Base-by-base conservation (phyloP, 2,888 invertebrate species). In the Thera britannica region DNA sequence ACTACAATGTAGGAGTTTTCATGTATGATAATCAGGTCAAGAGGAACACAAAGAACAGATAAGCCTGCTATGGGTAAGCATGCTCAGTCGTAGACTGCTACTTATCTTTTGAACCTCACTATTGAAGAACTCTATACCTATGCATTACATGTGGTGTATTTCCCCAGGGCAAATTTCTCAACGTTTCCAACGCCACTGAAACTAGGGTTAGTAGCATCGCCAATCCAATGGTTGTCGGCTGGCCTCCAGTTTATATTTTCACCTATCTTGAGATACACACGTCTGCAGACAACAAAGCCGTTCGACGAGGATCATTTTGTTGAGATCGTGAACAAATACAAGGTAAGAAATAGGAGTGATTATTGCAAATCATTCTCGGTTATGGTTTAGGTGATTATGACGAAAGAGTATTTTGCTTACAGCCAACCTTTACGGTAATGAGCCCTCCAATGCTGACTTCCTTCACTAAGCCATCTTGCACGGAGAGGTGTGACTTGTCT, bases 161-260 rank as follows among this genome's bases (percentile, higher is more conserved):
- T 2, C 4, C 0, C 23, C 38, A 56, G 62, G 56, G 7, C 34
- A 46, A 36, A 55, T 48, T 81, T 67, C 59, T 74, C 70, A 0
- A 72, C 75, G 6, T 88, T 88, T 57, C 89, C 88, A 0, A 74
- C 77, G 0, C 88, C 88, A 2, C 80, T 81, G 0, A 72, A 71
- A 3, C 69, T 83, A 73, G 71, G 74, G 1, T 55, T 89, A 46
- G 64, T 87, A 2, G 75, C 77, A 0, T 80, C 89, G 2, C 86
- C 89, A 0, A 60, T 89, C 2, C 88, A 88, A 58, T 89, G 89
- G 89, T 41, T 88, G 59, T 83, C 88, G 1, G 83, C 85, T 0
- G 68, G 82, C 2, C 63, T 83, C 11, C 77, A 79, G 54, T 86
- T 76, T 62, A 48, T 84, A 0, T 51, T 77, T 4, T 79, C 85